Base-by-base conservation (phyloP, 2,797 vertebrate genomes). In the Steatocranus sp. region DNA sequence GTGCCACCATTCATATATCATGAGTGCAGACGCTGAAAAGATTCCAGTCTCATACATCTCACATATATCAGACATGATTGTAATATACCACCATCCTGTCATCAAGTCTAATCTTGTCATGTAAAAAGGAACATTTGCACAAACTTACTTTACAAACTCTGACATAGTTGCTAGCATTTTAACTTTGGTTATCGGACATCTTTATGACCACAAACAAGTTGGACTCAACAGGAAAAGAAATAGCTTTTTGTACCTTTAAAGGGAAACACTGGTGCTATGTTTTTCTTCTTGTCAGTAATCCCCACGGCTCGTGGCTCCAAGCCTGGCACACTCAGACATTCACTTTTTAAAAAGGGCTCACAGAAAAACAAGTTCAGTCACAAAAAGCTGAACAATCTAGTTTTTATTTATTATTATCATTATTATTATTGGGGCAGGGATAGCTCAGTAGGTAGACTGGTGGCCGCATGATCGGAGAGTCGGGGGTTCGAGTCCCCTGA, bases 1-100 rank as follows among this genome's bases (percentile, higher is more conserved):
- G 68, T 76, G 86, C 18, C 76, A 81, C 79, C n/a, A 25, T 79
- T 86, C 56, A 87, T 68, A 56, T 49, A 75, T 86, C 66, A 86
- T 43, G 61, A 80, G 50, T 48, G 11, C 34, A 83, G 68, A 75
- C 25, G 25, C 9, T 36, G 81, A 77, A 50, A 81, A 61, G 79
- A 63, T 12, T 61, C 17, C 10, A 2, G 56, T 36, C 30, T 61
- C 30, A 12, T 12, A 34, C 30, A 82, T 79, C 76, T 76, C 46
- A 49, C 7, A 53, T 36, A 66, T 61, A 79, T 82, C 76, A 79
- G 27, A 68, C 34, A 36, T 30, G 66, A 49, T 3, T 38, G 18
- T 49, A 41, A 75, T 79, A 15, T 38, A 25, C 78, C 18, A 9
- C 20, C 17, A 7, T 36, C 15, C n/a, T 54, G 23, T 36, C 20